Conservation (phyloP, 2,888 invertebrate genomes). For the Pristionchus exspectatus region DNA sequence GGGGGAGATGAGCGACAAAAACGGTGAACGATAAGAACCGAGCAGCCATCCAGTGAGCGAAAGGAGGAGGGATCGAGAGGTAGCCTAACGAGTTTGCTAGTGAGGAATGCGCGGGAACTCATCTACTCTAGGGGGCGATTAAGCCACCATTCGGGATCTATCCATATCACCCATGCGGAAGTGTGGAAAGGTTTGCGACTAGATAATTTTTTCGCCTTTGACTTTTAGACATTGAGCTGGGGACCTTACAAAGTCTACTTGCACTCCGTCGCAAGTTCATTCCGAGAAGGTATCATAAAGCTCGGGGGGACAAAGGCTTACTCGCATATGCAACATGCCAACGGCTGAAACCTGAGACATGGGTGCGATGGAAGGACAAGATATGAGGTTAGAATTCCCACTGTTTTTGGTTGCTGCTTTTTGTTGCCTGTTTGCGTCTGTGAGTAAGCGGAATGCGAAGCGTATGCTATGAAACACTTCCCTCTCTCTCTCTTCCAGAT, state of each 20-base stretch:
- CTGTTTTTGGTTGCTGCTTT: background rate
- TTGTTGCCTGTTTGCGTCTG: background rate
- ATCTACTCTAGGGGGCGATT: background rate
- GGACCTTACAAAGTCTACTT: too few species aligned
- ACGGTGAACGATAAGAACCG: background rate
- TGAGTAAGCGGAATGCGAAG: conserved; percentile 6
- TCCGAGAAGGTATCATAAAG: too few species aligned
- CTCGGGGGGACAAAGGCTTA: background rate
- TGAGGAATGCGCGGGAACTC: background rate
- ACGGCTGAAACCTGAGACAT: background rate
- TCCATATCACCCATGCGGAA: background rate
- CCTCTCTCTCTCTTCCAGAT: conserved; percentile 22
- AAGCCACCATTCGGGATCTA: background rate
- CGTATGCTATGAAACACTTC: background rate
- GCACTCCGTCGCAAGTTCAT: too few species aligned
- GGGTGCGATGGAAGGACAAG: background rate
- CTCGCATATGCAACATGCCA: background rate
- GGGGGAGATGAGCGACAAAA: conserved; percentile 8
- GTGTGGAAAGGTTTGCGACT: too few species aligned
- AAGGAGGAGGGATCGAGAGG: background rate
- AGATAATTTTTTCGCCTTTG: too few species aligned
- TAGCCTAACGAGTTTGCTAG: conserved; percentile 9
- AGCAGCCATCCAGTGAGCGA: conserved; percentile 12
- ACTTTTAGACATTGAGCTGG: too few species aligned
- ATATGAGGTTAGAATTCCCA: background rate